Percentiles rank a stretch among this genome's conserved stretches.
Evolutionary conservation across 2,797 vertebrate species (phyloP).

Genomic region (Lacerta viridis): DNA sequence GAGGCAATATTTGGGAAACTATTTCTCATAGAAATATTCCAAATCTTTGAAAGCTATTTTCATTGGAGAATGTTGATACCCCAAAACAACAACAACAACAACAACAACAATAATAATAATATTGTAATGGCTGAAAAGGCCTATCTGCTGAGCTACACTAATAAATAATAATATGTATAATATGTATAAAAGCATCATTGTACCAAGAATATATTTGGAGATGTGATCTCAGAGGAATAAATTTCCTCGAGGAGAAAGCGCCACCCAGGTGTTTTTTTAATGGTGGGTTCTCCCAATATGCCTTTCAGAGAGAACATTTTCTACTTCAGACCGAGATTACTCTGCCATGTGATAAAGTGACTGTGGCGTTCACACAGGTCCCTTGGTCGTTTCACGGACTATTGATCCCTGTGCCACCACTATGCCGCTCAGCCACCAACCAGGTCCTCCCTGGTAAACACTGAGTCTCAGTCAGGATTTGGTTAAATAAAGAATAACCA

Average conservation of each 20-base stretch:
- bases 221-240: neutral
- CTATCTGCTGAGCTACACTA: no score
- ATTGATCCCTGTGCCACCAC: no score
- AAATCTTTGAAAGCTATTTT: neutral
- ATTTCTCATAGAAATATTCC: neutral
- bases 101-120: no score
- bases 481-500: no score
- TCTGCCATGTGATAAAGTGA: neutral
- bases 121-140: no score
- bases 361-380: no score
- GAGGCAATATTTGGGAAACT: neutral
- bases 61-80: neutral
- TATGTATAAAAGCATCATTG: neutral
- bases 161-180: no score
- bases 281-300: neutral
- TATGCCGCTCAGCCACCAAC: no score
- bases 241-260: neutral
- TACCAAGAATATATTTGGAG: neutral
- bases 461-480: no score
- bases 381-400: no score
- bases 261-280: neutral
- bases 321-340: neutral
- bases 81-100: neutral
- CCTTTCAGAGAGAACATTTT: neutral
- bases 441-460: no score